Conservation (phyloP, 2,113 vertebrate species). For the Nanorana parkeri region DNA sequence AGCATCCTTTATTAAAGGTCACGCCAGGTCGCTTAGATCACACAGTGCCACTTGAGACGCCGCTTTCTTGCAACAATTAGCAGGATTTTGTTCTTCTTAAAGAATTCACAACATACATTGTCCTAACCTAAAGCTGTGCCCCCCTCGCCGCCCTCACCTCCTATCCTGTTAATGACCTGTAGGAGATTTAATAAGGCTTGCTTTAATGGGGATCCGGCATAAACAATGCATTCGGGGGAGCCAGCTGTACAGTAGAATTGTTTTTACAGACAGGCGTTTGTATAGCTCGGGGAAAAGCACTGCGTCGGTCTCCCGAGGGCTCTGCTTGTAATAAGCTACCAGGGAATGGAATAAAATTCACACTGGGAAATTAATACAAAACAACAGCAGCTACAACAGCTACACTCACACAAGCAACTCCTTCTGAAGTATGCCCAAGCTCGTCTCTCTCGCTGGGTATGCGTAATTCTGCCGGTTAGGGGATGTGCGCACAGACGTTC, state of each 20-base stretch:
- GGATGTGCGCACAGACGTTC: no score
- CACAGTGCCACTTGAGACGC: background rate
- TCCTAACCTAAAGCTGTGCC: background rate
- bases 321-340: background rate
- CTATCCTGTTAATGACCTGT: background rate
- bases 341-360: background rate
- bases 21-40: background rate
- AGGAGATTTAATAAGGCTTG: constrained; percentile 37
- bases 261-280: background rate
- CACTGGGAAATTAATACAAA: background rate
- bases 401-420: background rate
- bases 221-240: background rate
- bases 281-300: accelerated
- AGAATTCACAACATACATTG: background rate
- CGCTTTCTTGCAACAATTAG: background rate
- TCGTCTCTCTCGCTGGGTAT: no score
- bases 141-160: background rate
- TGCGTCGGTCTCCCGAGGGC: accelerated
- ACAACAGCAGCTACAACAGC: background rate
- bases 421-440: no score
- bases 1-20: constrained; percentile 10
- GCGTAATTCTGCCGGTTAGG: no score
- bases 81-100: background rate
- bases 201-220: constrained; percentile 32
- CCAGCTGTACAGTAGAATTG: background rate